A percentile compares a stretch with the other conserved stretches of the same genome.
Evolutionary conservation across 2,888 invertebrate genomes (phyloP).

Genomic region (Eurytoma californica): DNA sequence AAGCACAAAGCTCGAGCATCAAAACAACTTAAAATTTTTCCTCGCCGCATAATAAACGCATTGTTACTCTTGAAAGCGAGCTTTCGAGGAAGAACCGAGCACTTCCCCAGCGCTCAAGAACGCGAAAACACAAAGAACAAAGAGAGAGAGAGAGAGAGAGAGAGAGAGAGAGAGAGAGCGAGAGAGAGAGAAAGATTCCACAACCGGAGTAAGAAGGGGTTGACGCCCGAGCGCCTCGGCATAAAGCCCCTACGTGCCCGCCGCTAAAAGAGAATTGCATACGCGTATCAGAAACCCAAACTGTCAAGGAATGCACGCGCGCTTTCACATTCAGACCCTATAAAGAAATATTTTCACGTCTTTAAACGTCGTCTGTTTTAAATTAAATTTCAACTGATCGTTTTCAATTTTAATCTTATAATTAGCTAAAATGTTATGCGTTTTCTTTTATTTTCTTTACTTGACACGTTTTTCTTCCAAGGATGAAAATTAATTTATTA

Average conservation of each 20-base stretch:
- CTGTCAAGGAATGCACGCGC: neutral
- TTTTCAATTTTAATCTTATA: too few species aligned
- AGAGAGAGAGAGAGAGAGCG: neutral
- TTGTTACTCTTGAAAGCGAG: conserved; percentile 21
- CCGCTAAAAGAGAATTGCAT: neutral
- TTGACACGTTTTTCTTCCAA: too few species aligned
- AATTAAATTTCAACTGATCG: too few species aligned
- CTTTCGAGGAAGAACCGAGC: conserved; percentile 2
- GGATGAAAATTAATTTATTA: too few species aligned
- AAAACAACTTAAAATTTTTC: conserved; percentile 2
- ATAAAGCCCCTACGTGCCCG: conserved; percentile 34
- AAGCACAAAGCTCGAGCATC: conserved; percentile 2
- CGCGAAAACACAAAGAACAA: conserved; percentile 10
- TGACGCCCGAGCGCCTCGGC: neutral
- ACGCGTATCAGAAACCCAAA: conserved; percentile 7
- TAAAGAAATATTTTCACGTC: too few species aligned
- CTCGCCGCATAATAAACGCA: conserved; percentile 15
- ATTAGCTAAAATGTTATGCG: too few species aligned
- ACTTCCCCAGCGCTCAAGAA: conserved; percentile 1
- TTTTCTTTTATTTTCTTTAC: too few species aligned
- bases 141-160: neutral
- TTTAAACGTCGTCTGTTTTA: too few species aligned
- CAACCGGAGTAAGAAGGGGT: neutral
- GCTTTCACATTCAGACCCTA: too few species aligned
- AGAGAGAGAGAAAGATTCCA: neutral